Base-by-base conservation (phyloP, 2,797 vertebrate species). In the Tachyglossus aculeatus region DNA sequence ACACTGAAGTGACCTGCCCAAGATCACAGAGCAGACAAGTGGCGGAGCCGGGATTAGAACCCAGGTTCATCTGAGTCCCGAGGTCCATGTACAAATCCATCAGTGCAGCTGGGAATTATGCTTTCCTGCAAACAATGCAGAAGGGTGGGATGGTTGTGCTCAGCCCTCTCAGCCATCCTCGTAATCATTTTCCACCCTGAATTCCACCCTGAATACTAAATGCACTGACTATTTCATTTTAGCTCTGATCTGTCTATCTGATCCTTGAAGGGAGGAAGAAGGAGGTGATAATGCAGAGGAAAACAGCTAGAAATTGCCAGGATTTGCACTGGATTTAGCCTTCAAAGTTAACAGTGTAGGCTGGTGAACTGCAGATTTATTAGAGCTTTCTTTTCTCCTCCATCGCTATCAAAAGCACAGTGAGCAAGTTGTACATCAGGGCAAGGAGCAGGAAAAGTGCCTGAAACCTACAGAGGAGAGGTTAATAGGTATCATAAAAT, bases 231-330 rank as follows among this genome's bases (percentile, higher is more conserved):
- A 25, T 40, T 61, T 34, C 22, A 27, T 55, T 70, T 66, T 24
- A 78, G 48, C 38, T 15, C 63, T 58, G 73, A 57, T 39, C 48
- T 39, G 60, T 65, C 65, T 40, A 70, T 43, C 24, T 12, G 37
- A 65, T 50, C 60, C 53, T 50, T 33, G 54, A 48, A 58, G 60
- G 66, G 50, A 65, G 77, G 65, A 52, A 6, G 43, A 33, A 50
- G 68, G 58, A 25, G 2, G 31, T 16, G 72, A 71, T 10, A 19
- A 22, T 2, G 67, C 64, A 38, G 34, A 31, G 61, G 36, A 54
- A 52, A 22, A 34, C 45, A 77, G 68, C 43, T 58, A 77, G 38
- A 74, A 70, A 74, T 12, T 72, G 56, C 47, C 9, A 33, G 12
- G 7, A 37, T 47, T 61, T 69, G 47, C 19, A n/a, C 32, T n/a